phyloP scores from a whole-genome alignment of 2,888 invertebrate genomes.

The Latheticus oryzae region DNA sequence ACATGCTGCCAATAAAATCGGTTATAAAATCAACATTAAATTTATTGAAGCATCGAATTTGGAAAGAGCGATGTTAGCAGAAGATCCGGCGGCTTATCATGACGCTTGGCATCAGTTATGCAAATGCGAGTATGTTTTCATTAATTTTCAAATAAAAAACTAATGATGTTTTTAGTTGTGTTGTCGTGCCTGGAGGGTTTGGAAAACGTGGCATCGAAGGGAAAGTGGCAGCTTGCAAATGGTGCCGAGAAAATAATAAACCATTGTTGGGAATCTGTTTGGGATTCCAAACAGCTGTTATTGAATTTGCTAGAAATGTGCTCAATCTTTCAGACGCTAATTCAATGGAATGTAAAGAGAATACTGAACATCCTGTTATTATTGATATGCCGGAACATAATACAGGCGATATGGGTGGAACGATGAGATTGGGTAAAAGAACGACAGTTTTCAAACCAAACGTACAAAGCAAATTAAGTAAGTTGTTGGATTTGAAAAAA shows the following conservation, averaged over 20 bases:
- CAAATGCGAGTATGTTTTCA: slow-evolving; percentile 78
- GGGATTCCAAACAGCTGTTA: slow-evolving; percentile 96
- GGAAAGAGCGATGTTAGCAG: slow-evolving; percentile 78
- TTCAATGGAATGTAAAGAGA: slow-evolving; percentile 85
- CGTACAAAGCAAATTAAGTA: slow-evolving; percentile 72
- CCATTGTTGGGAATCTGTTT: slow-evolving; percentile 97
- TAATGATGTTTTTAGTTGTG: slow-evolving; percentile 67
- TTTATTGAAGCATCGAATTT: slow-evolving; percentile 93
- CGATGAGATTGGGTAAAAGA: slow-evolving; percentile 97
- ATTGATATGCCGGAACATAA: slow-evolving; percentile 99
- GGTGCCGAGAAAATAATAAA: slow-evolving; percentile 90
- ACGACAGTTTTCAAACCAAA: slow-evolving; percentile 81
- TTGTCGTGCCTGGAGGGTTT: slow-evolving; percentile 98
- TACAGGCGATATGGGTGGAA: slow-evolving; percentile 92
- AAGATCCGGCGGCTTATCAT: slow-evolving; percentile 86
- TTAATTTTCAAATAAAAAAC: neutral
- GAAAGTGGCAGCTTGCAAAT: slow-evolving; percentile 92
- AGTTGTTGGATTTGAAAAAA: slow-evolving; percentile 56
- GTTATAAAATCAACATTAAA: slow-evolving; percentile 86
- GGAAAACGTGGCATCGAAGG: slow-evolving; percentile 96
- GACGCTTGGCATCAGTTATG: slow-evolving; percentile 95
- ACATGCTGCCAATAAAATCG: slow-evolving; percentile 89
- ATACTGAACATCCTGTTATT: slow-evolving; percentile 82
- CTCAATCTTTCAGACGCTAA: slow-evolving; percentile 82
- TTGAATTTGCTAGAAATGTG: slow-evolving; percentile 93